Conservation (phyloP, 2,797 vertebrate genomes). For the Lepus townsendii region DNA sequence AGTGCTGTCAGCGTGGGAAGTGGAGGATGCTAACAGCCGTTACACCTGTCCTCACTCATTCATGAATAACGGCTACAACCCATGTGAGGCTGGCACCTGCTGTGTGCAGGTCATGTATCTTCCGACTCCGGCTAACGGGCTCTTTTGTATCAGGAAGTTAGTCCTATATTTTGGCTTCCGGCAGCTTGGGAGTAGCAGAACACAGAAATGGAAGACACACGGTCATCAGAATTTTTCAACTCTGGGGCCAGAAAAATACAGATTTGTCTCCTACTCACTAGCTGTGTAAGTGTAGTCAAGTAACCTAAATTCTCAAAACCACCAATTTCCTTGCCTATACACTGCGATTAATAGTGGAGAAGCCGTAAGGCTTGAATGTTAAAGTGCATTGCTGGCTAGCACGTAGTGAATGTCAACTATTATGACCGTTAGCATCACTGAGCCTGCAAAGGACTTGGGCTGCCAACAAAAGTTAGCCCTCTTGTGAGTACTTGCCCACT, state of each 20-base stretch:
- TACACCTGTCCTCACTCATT: no score
- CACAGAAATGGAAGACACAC: accelerated
- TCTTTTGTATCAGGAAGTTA: accelerated
- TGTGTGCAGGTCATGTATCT: accelerated
- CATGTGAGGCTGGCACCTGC: neutral
- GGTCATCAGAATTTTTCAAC: neutral
- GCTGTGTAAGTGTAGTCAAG: accelerated
- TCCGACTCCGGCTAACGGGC: accelerated
- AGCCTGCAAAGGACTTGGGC: no score
- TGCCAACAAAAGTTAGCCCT: no score
- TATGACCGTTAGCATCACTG: accelerated
- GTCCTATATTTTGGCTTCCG: neutral
- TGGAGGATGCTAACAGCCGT: accelerated
- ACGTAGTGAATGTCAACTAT: accelerated
- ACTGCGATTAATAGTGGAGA: accelerated
- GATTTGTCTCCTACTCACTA: no score
- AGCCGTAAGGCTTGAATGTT: neutral
- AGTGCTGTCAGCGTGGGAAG: accelerated
- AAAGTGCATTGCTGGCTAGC: no score
- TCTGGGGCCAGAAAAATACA: neutral
- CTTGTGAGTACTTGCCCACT: neutral
- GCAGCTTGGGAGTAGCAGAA: neutral
- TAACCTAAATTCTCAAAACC: neutral
- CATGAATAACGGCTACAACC: accelerated
- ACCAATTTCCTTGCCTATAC: neutral